phyloP scores from a whole-genome alignment of 2,888 invertebrate species.

The Drosophila prolongata region DNA sequence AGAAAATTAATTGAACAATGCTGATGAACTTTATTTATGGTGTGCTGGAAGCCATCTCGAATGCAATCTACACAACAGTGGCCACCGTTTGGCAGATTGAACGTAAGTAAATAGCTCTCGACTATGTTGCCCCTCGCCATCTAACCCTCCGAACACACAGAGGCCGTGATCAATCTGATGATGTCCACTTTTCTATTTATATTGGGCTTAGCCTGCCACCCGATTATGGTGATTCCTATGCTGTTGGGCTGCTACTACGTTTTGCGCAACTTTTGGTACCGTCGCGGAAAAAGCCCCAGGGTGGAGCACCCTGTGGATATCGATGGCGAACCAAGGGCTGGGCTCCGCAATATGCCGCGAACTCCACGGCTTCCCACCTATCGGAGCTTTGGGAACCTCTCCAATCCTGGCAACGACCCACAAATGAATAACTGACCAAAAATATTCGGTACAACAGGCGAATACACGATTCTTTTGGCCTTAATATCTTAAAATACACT shows the following conservation, averaged over 20 bases:
- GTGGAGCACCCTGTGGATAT: not conserved
- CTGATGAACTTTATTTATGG: constrained; percentile 49
- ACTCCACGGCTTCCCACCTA: constrained; percentile 44
- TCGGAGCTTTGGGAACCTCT: constrained; percentile 50
- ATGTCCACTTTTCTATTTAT: constrained; percentile 50
- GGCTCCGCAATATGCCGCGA: constrained; percentile 10
- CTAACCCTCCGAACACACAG: constrained; percentile 29
- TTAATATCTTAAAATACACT: constrained; percentile 1
- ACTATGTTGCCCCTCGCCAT: too few species aligned
- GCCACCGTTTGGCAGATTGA: constrained; percentile 50
- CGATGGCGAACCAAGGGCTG: not conserved
- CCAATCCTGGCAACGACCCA: constrained; percentile 34
- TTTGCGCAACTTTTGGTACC: constrained; percentile 31
- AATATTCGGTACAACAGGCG: not conserved
- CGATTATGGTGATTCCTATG: constrained; percentile 59
- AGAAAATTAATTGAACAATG: constrained; percentile 18
- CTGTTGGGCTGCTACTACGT: constrained; percentile 26
- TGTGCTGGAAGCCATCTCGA: constrained; percentile 49
- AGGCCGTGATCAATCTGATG: constrained; percentile 57
- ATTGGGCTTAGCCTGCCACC: constrained; percentile 56
- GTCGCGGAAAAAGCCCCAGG: constrained; percentile 4
- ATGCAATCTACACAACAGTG: constrained; percentile 35
- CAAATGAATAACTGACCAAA: not conserved
- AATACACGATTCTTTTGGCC: not conserved
- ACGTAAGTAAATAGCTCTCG: constrained; percentile 28